These are phyloP conservation scores for Drosophila prolongata DNA, from an alignment of 2,888 invertebrate genomes.

Conservation along the genomic window DNA sequence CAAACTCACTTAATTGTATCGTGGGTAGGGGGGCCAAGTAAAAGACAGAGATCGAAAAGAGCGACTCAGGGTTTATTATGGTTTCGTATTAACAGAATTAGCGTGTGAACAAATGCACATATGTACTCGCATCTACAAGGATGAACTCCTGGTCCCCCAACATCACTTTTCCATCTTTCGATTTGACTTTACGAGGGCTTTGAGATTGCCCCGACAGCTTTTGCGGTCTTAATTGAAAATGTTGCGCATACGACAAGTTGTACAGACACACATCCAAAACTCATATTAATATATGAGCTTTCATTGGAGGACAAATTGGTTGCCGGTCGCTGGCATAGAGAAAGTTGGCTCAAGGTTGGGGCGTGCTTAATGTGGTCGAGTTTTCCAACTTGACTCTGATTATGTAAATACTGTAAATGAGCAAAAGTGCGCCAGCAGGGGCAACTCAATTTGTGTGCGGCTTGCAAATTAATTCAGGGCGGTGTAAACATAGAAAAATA, in stretches of 20 bases:
- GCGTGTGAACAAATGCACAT: conserved; percentile 50
- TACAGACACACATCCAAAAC: conserved; percentile 27
- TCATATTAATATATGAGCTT: conserved; percentile 18
- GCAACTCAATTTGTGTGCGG: conserved; percentile 43
- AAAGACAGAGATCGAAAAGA: conserved; percentile 8
- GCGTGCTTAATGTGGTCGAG: conserved; percentile 45
- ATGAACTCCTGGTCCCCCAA: not conserved
- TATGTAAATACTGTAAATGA: conserved; percentile 56
- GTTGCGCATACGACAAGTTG: conserved; percentile 66
- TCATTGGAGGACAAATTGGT: conserved; percentile 49
- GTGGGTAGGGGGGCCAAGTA: conserved; percentile 13
- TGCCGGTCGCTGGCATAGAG: conserved; percentile 40
- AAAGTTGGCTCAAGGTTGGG: conserved; percentile 47
- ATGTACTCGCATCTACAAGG: not conserved
- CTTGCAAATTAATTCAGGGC: conserved; percentile 35
- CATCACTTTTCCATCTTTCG: not conserved
- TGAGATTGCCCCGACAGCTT: conserved; percentile 55
- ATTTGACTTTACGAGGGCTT: conserved; percentile 41
- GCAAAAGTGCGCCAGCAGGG: conserved; percentile 18
- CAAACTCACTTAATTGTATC: conserved; percentile 70
- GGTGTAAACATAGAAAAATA: conserved; percentile 27
- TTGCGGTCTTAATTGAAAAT: conserved; percentile 70
- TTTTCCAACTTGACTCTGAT: conserved; percentile 39
- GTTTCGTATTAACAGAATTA: conserved; percentile 73
- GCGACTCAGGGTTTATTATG: conserved; percentile 49